Evolutionary conservation across 2,888 invertebrate genomes (phyloP), one percentile per base, ranked within the genome.

Genomic region (Latheticus oryzae): DNA sequence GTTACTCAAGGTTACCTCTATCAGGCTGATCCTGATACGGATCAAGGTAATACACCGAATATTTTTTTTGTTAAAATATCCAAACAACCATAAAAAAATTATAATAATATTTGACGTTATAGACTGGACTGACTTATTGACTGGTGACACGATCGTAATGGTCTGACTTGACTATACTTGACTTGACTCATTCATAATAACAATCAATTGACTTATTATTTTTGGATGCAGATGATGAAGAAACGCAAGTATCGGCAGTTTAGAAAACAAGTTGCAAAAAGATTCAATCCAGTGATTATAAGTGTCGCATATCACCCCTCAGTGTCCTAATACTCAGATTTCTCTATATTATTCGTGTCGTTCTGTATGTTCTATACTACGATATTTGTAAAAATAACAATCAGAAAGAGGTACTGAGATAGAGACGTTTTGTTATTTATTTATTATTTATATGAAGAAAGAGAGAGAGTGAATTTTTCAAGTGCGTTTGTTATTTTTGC

Each of bases 1-100:
- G 91, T 92, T 64, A 89, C 90, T 60, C 85, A 88, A 68, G 84
- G 87, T 67, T 87, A 86, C 77, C 87, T 88, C 75, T 89, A 87
- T 77, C 88, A 88, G 65, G 79, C 77, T 37, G 80, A 80, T 72
- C 79, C 79, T 55, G 79, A 79, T 65, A 79, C 78, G 28, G 79
- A 79, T 74, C 79, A 79, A 70, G 79, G 79, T 79, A 76, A 67
- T 38, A 32, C 51, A 43, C 16, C 51, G 37, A 58, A 38, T 9
- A 57, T 58, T 61, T 40, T 48, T 15, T 26, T 43, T 35, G 23
- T 55, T 19, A n/a, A n/a, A n/a, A n/a, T n/a, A n/a, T n/a, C n/a
- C n/a, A n/a, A n/a, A n/a, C n/a, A n/a, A n/a, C n/a, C n/a, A n/a
- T n/a, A n/a, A n/a, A n/a, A n/a, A n/a, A n/a, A n/a, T n/a, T n/a